These are phyloP conservation scores for Manduca sexta DNA, from an alignment of 1,140 invertebrate genomes.

Conservation along the genomic window DNA sequence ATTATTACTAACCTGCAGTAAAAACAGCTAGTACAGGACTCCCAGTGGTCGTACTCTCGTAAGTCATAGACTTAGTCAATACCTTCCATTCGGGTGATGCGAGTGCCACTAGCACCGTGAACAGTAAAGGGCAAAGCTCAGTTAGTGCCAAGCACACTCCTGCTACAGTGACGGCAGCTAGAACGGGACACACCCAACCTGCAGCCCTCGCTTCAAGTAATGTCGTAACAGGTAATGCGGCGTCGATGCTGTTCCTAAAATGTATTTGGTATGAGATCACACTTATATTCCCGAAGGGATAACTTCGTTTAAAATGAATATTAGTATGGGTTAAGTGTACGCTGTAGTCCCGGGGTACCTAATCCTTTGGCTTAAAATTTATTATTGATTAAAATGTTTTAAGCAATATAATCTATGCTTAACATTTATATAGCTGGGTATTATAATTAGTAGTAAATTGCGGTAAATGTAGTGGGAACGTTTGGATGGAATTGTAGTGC, in stretches of 20 bases:
- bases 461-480: no score
- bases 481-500: no score
- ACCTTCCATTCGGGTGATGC: slow-evolving; percentile 79
- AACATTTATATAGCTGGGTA: no score
- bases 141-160: slow-evolving; percentile 76
- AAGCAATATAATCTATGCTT: no score
- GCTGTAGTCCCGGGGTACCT: no score
- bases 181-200: slow-evolving; percentile 75
- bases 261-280: background rate
- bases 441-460: no score
- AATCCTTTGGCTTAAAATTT: no score
- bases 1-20: slow-evolving; percentile 69
- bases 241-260: slow-evolving; percentile 59
- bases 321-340: no score
- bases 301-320: no score
- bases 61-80: slow-evolving; percentile 76
- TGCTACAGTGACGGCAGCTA: slow-evolving; percentile 76
- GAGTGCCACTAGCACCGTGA: slow-evolving; percentile 74
- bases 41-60: slow-evolving; percentile 77
- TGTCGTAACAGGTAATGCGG: slow-evolving; percentile 76
- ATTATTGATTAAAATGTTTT: no score
- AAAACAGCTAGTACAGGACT: slow-evolving; percentile 80
- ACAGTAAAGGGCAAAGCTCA: slow-evolving; percentile 76
- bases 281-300: no score
- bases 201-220: slow-evolving; percentile 76